A percentile compares a stretch with the other conserved stretches of the same genome.
phyloP scores from a whole-genome alignment of 1,140 invertebrate genomes.

The Dolichoris vasculosae region DNA sequence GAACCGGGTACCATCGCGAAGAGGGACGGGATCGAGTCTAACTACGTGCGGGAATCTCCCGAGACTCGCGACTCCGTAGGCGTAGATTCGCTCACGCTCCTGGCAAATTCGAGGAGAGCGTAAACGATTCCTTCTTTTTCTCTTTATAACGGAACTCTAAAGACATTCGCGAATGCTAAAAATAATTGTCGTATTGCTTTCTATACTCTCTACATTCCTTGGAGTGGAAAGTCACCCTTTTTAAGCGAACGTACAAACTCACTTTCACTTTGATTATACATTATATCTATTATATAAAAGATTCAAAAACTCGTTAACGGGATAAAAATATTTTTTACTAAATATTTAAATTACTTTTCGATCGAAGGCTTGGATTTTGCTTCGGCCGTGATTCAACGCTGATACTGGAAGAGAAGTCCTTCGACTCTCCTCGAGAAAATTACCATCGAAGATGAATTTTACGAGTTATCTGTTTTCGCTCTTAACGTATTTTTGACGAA shows the following conservation, averaged over 20 bases:
- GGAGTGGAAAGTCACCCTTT: slow-evolving; percentile 10
- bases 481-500: background rate
- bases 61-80: background rate
- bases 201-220: slow-evolving; percentile 4
- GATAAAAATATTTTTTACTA: background rate
- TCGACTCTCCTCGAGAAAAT: background rate
- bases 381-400: background rate
- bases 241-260: background rate
- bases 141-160: background rate
- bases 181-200: slow-evolving; percentile 23
- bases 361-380: background rate
- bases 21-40: background rate
- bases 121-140: background rate
- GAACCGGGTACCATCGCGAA: no score
- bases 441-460: background rate
- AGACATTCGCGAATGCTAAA: background rate
- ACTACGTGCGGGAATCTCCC: background rate
- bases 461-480: background rate
- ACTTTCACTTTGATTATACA: slow-evolving; percentile 10
- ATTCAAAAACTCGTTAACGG: background rate
- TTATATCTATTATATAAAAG: background rate
- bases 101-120: background rate
- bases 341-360: background rate
- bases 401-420: background rate
- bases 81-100: no score